These are phyloP conservation scores for Drosophila histrio DNA, from an alignment of 2,888 invertebrate species.

Conservation along the genomic window DNA sequence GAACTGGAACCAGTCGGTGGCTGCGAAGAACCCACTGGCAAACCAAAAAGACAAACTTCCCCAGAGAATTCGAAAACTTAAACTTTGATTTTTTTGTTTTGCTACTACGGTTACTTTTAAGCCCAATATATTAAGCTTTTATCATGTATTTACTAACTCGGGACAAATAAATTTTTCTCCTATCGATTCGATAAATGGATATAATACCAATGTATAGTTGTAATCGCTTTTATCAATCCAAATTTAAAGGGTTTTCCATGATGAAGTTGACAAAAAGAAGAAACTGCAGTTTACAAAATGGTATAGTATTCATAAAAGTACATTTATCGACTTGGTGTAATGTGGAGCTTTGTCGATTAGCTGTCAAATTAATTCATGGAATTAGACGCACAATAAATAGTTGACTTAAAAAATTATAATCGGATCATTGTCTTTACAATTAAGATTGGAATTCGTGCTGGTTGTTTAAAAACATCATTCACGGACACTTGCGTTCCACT, in stretches of 20 bases:
- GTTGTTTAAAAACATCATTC: conserved; percentile 66
- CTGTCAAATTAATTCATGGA: not conserved
- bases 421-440: conserved; percentile 54
- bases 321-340: not conserved
- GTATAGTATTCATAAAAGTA: conserved; percentile 1
- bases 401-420: conserved; percentile 39
- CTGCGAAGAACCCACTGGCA: conserved; percentile 10
- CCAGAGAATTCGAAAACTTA: not conserved
- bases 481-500: conserved; percentile 97
- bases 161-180: not conserved
- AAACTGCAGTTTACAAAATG: not conserved
- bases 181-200: not conserved
- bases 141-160: not conserved
- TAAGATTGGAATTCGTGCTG: conserved; percentile 35
- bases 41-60: conserved; percentile 16
- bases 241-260: not conserved
- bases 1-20: conserved; percentile 54
- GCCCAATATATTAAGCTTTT: not conserved
- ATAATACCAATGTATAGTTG: not conserved
- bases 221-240: not conserved
- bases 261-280: not conserved
- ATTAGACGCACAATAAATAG: conserved; percentile 34
- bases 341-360: not conserved
- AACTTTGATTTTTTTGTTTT: no score
- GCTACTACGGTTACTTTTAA: not conserved